Evolutionary conservation across 2,888 invertebrate genomes (phyloP).

Genomic region (Limnephilus rhombicus): DNA sequence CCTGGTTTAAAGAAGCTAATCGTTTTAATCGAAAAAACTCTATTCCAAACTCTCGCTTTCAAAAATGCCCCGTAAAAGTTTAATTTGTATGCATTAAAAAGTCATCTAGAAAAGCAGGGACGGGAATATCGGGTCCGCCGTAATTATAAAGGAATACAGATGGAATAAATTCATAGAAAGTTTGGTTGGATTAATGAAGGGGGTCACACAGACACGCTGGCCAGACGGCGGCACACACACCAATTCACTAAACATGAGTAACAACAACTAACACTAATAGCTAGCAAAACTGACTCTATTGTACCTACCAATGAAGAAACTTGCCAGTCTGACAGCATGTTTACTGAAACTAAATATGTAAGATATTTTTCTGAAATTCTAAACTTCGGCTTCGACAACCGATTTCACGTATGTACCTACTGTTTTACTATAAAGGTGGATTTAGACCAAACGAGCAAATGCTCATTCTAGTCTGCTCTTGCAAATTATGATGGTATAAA

Average conservation of each 20-base stretch:
- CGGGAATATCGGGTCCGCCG: neutral
- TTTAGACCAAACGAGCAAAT: too few species aligned
- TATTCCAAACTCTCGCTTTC: neutral
- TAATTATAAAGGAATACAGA: conserved; percentile 21
- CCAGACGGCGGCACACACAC: conserved; percentile 31
- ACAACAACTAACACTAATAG: neutral
- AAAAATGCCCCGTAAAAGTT: neutral
- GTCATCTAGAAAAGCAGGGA: neutral
- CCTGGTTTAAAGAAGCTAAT: too few species aligned
- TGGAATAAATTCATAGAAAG: neutral
- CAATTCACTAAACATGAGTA: neutral
- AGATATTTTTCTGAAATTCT: too few species aligned
- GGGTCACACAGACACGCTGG: conserved; percentile 22
- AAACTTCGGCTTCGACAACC: too few species aligned
- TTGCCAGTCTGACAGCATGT: too few species aligned
- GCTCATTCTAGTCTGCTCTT: too few species aligned
- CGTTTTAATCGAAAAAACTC: too few species aligned
- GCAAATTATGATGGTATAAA: too few species aligned
- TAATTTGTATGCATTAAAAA: neutral
- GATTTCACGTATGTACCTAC: too few species aligned
- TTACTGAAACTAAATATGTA: too few species aligned
- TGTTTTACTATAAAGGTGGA: too few species aligned
- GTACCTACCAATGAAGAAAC: too few species aligned
- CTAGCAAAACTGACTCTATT: neutral
- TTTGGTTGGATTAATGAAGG: conserved; percentile 1